Base-by-base conservation (phyloP, 2,888 invertebrate species). In the Noctua janthe region DNA sequence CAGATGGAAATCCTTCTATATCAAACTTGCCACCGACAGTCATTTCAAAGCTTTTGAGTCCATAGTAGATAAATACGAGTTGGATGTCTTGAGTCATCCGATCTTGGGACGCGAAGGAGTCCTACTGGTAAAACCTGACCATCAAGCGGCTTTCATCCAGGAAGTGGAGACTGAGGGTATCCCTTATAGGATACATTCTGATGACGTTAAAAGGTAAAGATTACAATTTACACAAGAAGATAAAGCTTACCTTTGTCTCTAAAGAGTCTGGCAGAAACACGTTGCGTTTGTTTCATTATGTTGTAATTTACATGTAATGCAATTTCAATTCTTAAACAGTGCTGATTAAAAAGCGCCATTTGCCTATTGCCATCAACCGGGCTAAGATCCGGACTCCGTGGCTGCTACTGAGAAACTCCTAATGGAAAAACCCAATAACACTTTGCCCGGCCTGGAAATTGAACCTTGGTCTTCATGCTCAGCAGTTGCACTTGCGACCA, bases 181-280 rank as follows among this genome's bases (percentile, higher is more conserved):
- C 70, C 71, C 88, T 0, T 95, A 95, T 87, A 92, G 91, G 69
- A 90, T 97, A 3, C 94, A 96, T 76, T 90, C 95, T 47, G 93
- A 96, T 3, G 94, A 97, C 91, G 95, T 97, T 1, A 96, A 97
- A 87, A 89, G 91, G 97, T 97, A 91, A 94, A 93, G 93, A 62
- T 47, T 35, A 3, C 1, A 64, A 47, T 47, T 20, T 15, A 10
- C 10, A n/a, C 23, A 11, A 2, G 8, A n/a, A 56, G 56, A 23
- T 23, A 4, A 10, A 56, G 54, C 54, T n/a, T 11, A n/a, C 56
- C 3, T 23, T 23, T 23, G 56, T 56, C 10, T 1, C 56, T 23
- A 23, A 56, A 56, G 10, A 11, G 10, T 3, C 23, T 23, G 23
- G 23, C 10, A 23, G 23, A 23, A 56, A 56, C 20, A 39, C 39